phyloP scores from a whole-genome alignment of 2,113 vertebrate genomes.

The Eclectus roratus region DNA sequence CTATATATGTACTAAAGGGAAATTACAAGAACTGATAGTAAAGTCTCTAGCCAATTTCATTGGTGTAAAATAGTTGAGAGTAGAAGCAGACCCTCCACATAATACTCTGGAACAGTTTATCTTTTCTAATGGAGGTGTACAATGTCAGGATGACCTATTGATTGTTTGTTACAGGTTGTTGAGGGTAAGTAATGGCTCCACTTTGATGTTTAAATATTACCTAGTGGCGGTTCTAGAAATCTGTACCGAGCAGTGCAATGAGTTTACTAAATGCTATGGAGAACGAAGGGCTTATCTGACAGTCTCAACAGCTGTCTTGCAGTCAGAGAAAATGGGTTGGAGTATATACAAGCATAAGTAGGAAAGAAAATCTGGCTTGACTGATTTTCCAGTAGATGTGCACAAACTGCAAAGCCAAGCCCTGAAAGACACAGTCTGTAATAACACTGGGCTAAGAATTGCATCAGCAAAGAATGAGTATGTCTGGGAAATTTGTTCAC shows the following conservation, averaged over 20 bases:
- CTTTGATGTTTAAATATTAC: slow-evolving; percentile 22
- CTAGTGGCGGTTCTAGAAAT: neutral
- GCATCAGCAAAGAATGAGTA: neutral
- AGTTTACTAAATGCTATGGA: neutral
- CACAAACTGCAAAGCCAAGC: accelerated
- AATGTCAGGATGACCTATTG: neutral
- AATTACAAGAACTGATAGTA: neutral
- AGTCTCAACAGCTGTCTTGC: neutral
- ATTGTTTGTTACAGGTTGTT: neutral
- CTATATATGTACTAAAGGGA: neutral
- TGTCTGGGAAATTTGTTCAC: neutral
- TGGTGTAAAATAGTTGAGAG: neutral
- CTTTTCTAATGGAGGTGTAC: neutral
- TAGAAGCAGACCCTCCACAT: neutral
- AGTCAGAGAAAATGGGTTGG: neutral
- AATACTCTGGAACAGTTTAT: neutral
- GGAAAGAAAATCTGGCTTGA: neutral
- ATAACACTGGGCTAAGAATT: neutral
- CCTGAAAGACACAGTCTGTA: neutral
- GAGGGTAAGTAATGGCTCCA: neutral
- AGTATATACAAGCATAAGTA: neutral
- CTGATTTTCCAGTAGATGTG: neutral
- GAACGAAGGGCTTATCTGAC: neutral
- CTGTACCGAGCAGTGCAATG: neutral
- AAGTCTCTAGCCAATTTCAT: neutral